These are phyloP conservation scores for Luscinia luscinia DNA, from an alignment of 2,797 vertebrate genomes.

Conservation along the genomic window DNA sequence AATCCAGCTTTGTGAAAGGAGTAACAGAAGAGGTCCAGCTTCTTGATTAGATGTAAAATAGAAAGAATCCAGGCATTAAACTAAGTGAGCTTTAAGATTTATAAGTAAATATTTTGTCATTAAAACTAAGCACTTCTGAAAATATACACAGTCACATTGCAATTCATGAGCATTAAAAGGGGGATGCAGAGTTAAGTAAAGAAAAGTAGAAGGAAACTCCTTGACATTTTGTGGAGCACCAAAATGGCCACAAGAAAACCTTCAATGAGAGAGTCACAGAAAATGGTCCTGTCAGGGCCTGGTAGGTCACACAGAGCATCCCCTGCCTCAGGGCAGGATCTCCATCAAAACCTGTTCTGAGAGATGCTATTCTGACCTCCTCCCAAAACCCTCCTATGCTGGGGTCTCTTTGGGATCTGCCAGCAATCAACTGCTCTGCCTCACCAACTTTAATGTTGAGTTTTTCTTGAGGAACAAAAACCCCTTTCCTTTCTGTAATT, in stretches of 20 bases:
- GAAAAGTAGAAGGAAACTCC: background rate
- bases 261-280: background rate
- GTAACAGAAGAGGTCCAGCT: background rate
- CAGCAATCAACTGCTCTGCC: background rate
- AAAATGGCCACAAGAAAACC: background rate
- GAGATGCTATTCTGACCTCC: background rate
- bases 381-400: background rate
- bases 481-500: background rate
- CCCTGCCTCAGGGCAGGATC: background rate
- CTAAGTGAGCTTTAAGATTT: background rate
- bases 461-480: background rate
- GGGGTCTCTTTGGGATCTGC: background rate
- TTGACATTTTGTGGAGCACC: background rate
- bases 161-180: background rate
- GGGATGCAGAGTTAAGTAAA: background rate
- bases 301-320: background rate
- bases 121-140: background rate
- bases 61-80: background rate
- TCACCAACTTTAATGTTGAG: background rate
- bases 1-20: background rate
- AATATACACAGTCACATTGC: background rate
- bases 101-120: background rate
- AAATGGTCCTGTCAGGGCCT: background rate
- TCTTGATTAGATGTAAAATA: background rate
- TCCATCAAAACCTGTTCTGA: background rate